Base-by-base conservation (phyloP, 2,797 vertebrate species). In the Epinephelus coioides region DNA sequence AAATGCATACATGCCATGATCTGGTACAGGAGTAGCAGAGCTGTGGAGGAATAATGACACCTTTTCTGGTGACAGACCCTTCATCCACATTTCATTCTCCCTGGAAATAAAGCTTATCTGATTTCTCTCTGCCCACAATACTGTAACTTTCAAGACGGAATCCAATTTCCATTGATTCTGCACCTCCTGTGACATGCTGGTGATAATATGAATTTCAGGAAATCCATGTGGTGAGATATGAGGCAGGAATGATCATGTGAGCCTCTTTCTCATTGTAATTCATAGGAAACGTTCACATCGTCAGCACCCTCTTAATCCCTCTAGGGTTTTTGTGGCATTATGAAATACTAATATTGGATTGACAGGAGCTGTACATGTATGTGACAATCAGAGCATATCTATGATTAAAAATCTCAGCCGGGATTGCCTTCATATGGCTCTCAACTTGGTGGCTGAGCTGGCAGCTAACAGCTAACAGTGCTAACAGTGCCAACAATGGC, bases 81-180 rank as follows among this genome's bases (percentile, higher is more conserved):
- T 69, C 65, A 59, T 68, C 66, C 51, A 51, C 43, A 6, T 68
- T 72, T 79, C 68, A 57, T 79, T 79, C 82, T 74, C 73, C 27
- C 19, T 43, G 27, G 66, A 85, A 79, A 86, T 83, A 55, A 57
- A 65, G 34, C 73, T 82, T n/a, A 76, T 66, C 66, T 75, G 69
- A 73, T 78, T 56, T 47, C 51, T 63, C 67, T 75, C 69, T 66
- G 54, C 54, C 54, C 50, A 72, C 79, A 47, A 38, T 61, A 17
- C 73, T 43, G 66, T 62, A 55, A 70, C 64, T 54, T 56, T 86
- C 56, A 25, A 13, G 56, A 38, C 46, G 14, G 55, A 78, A 86
- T 82, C 56, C 23, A 25, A 72, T 89, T 86, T 75, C 69, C 77
- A 90, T 88, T 78, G 85, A 87, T 87, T 88, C 27, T 78, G 86